These are phyloP conservation scores for Carassius auratus DNA, from an alignment of 2,113 vertebrate genomes.

Conservation along the genomic window DNA sequence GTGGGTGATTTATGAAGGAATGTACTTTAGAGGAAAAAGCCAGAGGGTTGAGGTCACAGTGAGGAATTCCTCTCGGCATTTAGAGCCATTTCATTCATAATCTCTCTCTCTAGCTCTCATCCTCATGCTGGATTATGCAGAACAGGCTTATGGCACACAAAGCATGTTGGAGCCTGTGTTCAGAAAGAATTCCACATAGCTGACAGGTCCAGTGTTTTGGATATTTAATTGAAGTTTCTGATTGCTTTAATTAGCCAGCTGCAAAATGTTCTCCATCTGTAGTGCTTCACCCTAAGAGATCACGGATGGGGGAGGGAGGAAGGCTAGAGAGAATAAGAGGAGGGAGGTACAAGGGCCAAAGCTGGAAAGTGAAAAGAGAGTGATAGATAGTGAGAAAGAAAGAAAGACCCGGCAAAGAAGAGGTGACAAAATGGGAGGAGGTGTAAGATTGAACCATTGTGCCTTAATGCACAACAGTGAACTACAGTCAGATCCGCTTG, in stretches of 20 bases:
- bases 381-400: not conserved
- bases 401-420: not conserved
- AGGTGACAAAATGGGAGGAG: constrained; percentile 36
- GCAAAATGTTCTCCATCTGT: constrained; percentile 53
- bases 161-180: constrained; percentile 43
- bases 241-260: constrained; percentile 58
- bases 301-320: not conserved
- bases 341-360: constrained; percentile 11
- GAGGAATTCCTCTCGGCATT: constrained; percentile 45
- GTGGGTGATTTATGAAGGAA: constrained; percentile 37
- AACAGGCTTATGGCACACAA: constrained; percentile 36
- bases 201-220: constrained; percentile 52
- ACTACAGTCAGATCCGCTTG: too few relatives aligned
- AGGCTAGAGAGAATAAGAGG: constrained; percentile 2
- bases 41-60: constrained; percentile 32
- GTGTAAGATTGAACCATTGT: constrained; percentile 24
- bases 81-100: constrained; percentile 42
- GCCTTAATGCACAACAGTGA: too few relatives aligned
- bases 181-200: constrained; percentile 55
- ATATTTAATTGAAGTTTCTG: constrained; percentile 58
- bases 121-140: constrained; percentile 40
- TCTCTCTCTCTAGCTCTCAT: constrained; percentile 15
- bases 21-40: constrained; percentile 35
- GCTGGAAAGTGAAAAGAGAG: constrained; percentile 18
- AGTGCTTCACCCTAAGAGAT: constrained; percentile 46